Base-by-base conservation (phyloP, 53 echinoderm and acorn worm genomes). In the Echinarachnius parma region DNA sequence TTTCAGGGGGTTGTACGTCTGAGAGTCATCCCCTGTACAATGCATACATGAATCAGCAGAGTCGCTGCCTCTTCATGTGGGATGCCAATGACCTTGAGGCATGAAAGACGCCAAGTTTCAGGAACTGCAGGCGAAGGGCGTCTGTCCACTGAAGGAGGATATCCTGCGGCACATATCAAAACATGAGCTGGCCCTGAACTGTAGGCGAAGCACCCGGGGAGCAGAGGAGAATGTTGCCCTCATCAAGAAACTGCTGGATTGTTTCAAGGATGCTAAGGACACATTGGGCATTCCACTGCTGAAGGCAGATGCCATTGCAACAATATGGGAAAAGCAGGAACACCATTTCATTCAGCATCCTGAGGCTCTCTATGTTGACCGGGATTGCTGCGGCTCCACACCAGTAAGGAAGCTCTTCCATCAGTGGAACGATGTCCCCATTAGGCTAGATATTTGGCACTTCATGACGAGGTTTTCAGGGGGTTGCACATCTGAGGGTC, bases 381-480 rank as follows among this genome's bases (percentile, higher is more conserved):
- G 81, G 31, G 84, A 89, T 78, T 89, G 81, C 81, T 89, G 89
- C 61, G 78, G 81, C 61, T 53, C 46, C 13, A 26, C 46, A 13
- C 76, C 59, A 28, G 19, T 76, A 0, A 42, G 59, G 46, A 75
- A 21, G 42, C 60, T 84, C 26, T 89, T 80, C 76, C 46, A 19
- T 61, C 69, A 31, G 44, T 89, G 84, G 89, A 46, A 62, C 0
- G 50, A 60, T 44, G 34, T 89, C 34, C 61, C 46, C 11, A 48
- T 89, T 25, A 27, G 71, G 1, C 80, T 84, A 1, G 84, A 83
- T 42, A 83, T 83, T 10, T 83, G 67, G 77, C 83, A 81, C 74
- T 72, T 59, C 50, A 71, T 81, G 81, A 21, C 71, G 71, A 60
- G 62, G 72, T 72, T 85, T 46, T 62, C 89, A 25, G 54, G 45